These are phyloP conservation scores for Trachymyrmex cornetzi DNA, from an alignment of 1,140 invertebrate genomes.

Conservation along the genomic window DNA sequence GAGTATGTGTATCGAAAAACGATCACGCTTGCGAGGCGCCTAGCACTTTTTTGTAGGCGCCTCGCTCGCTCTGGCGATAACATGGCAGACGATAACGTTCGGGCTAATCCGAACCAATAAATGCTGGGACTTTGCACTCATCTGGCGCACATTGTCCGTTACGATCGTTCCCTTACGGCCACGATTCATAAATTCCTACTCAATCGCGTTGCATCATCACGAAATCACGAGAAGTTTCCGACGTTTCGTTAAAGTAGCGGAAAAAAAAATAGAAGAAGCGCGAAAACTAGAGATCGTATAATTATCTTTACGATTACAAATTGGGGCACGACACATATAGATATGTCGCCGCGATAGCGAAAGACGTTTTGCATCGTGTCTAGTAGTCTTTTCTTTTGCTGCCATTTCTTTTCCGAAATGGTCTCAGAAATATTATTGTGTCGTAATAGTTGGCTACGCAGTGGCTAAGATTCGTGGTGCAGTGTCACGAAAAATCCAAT, in stretches of 20 bases:
- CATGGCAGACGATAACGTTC: slow-evolving; percentile 71
- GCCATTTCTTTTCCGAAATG: neutral
- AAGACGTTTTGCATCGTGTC: neutral
- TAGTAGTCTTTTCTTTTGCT: neutral
- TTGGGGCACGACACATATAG: neutral
- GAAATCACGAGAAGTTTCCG: neutral
- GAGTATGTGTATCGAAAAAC: slow-evolving; percentile 64
- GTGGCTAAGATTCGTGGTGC: neutral
- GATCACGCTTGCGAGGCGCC: slow-evolving; percentile 66
- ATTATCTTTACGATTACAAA: slow-evolving; percentile 22
- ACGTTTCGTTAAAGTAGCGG: neutral
- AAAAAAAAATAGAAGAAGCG: neutral
- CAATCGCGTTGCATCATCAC: neutral
- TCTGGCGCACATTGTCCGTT: slow-evolving; percentile 69
- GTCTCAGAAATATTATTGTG: neutral
- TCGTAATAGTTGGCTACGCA: neutral
- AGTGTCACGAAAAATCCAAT: slow-evolving; percentile 15
- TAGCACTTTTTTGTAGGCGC: slow-evolving; percentile 70
- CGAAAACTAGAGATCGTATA: neutral
- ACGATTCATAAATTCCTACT: slow-evolving; percentile 52
- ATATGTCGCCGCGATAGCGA: slow-evolving; percentile 12
- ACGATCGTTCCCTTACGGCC: slow-evolving; percentile 57
- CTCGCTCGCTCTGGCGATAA: slow-evolving; percentile 59
- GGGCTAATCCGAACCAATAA: slow-evolving; percentile 75
- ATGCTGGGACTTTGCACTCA: slow-evolving; percentile 78